Base-by-base conservation (phyloP, 53 echinoderm and acorn worm species). In the Astropecten irregularis region DNA sequence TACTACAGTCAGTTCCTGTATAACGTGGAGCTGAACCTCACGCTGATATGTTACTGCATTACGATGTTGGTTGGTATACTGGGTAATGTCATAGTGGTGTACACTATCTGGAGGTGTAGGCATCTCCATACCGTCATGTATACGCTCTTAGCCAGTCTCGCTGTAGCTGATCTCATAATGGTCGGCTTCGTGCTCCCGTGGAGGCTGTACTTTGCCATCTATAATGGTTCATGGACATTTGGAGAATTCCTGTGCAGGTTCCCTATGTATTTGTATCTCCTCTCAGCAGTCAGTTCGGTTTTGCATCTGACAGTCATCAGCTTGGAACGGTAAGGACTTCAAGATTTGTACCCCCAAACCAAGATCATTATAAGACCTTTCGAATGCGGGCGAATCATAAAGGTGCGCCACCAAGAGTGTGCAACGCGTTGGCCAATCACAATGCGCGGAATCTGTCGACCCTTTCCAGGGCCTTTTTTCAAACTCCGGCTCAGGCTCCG, bases 51-150 rank as follows among this genome's bases (percentile, higher is more conserved):
- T 68, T 91, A 77, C 54, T 61, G 33, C 22, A 15, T 77, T 4
- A 82, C 83, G 21, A 87, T 87, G 54, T 0, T 52, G 1, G 40
- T 87, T 18, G 91, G 91, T 10, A 83, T 72, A 48, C 0, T 91
- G 9, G 91, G 91, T 0, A 91, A 91, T 69, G 15, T 77, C 8
- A 1, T 91, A 13, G 87, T 91, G 8, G 83, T 91, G 32, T 87
- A 83, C 42, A 91, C 87, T n/a, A 91, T 91, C 3, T 85, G 86
- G 86, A 49, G 86, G 44, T 73, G 74, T 23, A 64, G 65, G 2
- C 47, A 66, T 18, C 76, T 85, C 9, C 86, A 85, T 39, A 85
- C 86, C 10, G 86, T 85, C 66, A 85, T 85, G 86, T 85, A 85
- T 16, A 66, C 76, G 0, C 39, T 85, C 15, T 13, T 74, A 5